These are phyloP conservation scores for Callinectes sapidus DNA, from an alignment of 2,888 invertebrate species.

Conservation along the genomic window DNA sequence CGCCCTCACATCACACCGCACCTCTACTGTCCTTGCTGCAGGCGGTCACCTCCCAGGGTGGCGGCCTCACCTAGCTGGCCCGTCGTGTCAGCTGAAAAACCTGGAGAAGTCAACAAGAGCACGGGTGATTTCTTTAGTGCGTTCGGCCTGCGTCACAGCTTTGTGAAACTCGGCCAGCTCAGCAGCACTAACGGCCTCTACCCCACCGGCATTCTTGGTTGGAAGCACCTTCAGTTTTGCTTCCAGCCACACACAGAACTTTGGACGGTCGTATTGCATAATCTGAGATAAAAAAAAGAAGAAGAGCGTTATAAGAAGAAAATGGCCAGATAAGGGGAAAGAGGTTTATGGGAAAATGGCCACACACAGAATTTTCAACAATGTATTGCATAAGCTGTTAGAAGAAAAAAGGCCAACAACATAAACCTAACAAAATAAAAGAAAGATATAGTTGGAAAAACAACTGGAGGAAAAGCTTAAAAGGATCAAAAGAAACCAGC, in stretches of 20 bases:
- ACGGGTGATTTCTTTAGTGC: slow-evolving; percentile 85
- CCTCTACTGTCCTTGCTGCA: background rate
- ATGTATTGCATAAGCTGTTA: no score
- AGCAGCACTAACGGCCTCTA: slow-evolving; percentile 86
- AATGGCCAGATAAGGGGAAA: no score
- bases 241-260: slow-evolving; percentile 84
- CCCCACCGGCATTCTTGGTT: slow-evolving; percentile 82
- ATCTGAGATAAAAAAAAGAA: slow-evolving; percentile 77
- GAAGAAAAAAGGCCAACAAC: no score
- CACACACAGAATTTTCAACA: no score
- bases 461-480: no score
- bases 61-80: slow-evolving; percentile 50
- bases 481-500: background rate
- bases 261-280: slow-evolving; percentile 80
- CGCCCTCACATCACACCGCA: background rate
- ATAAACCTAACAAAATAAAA: no score
- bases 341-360: no score
- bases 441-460: no score
- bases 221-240: slow-evolving; percentile 86
- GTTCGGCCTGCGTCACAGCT: slow-evolving; percentile 85
- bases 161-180: slow-evolving; percentile 90
- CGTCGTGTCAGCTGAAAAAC: slow-evolving; percentile 85
- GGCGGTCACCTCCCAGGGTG: background rate
- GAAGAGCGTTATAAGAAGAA: no score
- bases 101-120: slow-evolving; percentile 89